Conservation (phyloP, 1,140 invertebrate genomes). For the Ridgeia piscesae region DNA sequence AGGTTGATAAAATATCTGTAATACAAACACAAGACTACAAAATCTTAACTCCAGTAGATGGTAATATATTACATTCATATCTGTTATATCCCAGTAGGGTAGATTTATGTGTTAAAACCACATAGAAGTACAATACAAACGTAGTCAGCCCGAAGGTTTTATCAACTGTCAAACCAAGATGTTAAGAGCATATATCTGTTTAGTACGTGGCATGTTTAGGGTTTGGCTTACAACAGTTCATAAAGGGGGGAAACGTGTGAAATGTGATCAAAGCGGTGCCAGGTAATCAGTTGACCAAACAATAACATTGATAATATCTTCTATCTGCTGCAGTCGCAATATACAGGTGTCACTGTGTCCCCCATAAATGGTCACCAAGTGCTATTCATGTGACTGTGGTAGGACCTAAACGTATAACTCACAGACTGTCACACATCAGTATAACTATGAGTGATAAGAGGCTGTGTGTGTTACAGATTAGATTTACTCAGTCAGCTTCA, state of each 20-base stretch:
- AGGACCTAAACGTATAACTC: neutral
- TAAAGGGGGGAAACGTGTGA: neutral
- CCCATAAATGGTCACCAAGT: neutral
- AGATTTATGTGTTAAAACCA: neutral
- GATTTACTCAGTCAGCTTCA: neutral
- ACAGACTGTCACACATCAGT: neutral
- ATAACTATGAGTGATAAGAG: neutral
- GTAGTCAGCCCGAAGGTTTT: neutral
- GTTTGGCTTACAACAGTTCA: neutral
- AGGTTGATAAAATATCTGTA: too few relatives aligned
- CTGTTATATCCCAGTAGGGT: neutral
- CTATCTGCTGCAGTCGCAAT: neutral
- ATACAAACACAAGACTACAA: neutral
- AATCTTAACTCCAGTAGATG: neutral
- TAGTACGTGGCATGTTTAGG: neutral
- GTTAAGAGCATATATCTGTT: neutral
- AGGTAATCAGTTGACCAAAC: neutral
- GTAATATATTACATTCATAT: neutral
- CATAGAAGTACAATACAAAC: neutral
- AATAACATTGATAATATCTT: neutral
- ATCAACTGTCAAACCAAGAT: constrained; percentile 1
- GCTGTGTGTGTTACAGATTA: neutral
- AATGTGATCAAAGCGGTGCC: neutral
- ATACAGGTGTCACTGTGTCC: neutral
- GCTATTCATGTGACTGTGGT: neutral